Base-by-base conservation (phyloP, 2,888 invertebrate genomes). In the Metellina segmentata region DNA sequence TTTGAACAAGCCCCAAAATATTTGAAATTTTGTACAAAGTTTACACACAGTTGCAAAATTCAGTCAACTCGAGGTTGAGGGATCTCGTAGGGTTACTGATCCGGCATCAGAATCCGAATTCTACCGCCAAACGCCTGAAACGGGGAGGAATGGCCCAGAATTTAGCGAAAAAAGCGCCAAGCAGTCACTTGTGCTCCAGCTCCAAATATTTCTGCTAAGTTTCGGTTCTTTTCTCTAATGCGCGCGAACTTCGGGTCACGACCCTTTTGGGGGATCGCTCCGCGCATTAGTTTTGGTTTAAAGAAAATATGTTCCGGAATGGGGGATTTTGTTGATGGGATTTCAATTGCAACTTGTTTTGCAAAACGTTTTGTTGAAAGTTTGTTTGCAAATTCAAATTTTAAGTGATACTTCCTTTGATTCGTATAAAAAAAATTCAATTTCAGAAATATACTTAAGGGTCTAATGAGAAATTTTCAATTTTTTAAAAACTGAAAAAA, bases 41-140 rank as follows among this genome's bases (percentile, higher is more conserved):
- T 87, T 87, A 81, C 69, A 79, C 70, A 91, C 87, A 91, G 51
- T 49, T 49, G 61, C 51, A 53, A 81, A 87, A 72, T 87, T 87
- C 81, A 51, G 82, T 82, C 70, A 70, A 51, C 69, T 82, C 86
- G 86, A 85, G 85, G 90, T 86, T 86, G 74, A 81, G 77, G 77
- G 90, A 86, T 81, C 77, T 82, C 19, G 13, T 53, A 85, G 85
- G 90, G 90, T 85, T 90, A 72, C 85, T 85, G n/a, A 53, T 53
- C 79, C 11, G 51, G 9, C 61, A 16, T 34, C 83, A 74, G 72
- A 52, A 81, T 81, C 90, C 81, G 74, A 75, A 79, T 69, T 85
- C 81, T 69, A 72, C 78, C 90, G 90, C 90, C 90, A 90, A 90
- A 20, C 61, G 61, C 11, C 61, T 9, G 61, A 61, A 8, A 34